Conservation (phyloP, 2,797 vertebrate species). For the Petrocephalus schoutedeni region DNA sequence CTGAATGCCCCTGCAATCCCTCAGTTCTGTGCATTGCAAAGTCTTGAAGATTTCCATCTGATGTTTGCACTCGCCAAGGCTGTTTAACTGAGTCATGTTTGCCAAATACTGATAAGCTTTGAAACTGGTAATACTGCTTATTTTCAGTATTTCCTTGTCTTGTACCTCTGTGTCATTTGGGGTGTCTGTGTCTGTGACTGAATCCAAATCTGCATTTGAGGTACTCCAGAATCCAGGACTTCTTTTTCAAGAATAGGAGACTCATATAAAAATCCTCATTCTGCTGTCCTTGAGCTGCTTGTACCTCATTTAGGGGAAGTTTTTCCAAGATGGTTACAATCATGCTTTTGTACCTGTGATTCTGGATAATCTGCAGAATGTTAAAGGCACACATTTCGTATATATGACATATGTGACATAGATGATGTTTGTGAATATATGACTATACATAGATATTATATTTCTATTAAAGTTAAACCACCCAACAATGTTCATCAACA, state of each 20-base stretch:
- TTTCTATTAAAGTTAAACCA: background rate
- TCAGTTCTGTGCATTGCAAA: background rate
- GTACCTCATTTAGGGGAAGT: background rate
- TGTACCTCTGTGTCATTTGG: background rate
- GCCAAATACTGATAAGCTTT: background rate
- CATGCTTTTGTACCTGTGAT: background rate
- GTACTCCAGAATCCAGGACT: background rate
- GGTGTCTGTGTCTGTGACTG: background rate
- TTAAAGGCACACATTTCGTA: background rate
- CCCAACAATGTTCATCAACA: background rate
- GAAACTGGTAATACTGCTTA: background rate
- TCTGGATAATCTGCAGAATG: background rate
- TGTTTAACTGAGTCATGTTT: background rate
- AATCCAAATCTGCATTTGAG: background rate
- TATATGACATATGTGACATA: background rate
- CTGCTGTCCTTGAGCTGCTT: background rate
- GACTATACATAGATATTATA: background rate
- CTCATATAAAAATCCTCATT: background rate
- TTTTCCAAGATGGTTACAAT: background rate
- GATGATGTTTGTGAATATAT: background rate
- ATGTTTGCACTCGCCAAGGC: background rate
- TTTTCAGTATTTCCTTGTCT: background rate
- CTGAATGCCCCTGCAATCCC: background rate
- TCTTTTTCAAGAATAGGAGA: background rate
- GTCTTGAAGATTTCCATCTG: background rate